These are phyloP conservation scores for Symphodus melops DNA, from an alignment of 2,113 vertebrate species.

Conservation along the genomic window DNA sequence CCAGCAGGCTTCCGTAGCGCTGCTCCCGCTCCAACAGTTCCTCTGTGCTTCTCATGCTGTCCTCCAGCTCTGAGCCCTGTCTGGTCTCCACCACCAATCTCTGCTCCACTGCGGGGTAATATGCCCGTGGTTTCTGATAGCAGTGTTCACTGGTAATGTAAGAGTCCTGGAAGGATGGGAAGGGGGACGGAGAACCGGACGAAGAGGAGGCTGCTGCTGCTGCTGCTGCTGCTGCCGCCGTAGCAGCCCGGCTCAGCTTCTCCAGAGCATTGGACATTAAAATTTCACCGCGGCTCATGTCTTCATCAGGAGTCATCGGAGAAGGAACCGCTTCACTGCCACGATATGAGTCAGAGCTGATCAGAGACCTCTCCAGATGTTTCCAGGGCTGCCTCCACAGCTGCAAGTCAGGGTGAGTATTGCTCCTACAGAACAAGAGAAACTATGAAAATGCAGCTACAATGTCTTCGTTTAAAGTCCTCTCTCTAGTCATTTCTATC, in stretches of 20 bases:
- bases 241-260: conserved; percentile 85
- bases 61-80: conserved; percentile 87
- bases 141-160: conserved; percentile 98
- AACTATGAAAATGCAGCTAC: neutral
- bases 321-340: conserved; percentile 62
- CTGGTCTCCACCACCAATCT: conserved; percentile 93
- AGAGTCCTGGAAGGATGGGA: conserved; percentile 89
- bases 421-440: conserved; percentile 81
- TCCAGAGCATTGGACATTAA: conserved; percentile 73
- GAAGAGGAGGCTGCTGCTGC: conserved; percentile 65
- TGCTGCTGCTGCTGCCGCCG: conserved; percentile 66
- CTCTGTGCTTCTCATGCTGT: conserved; percentile 88
- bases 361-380: conserved; percentile 83
- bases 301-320: conserved; percentile 67
- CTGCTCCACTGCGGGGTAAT: conserved; percentile 94
- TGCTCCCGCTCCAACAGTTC: conserved; percentile 84
- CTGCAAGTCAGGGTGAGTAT: conserved; percentile 91
- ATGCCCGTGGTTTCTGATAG: conserved; percentile 96
- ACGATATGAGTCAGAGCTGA: conserved; percentile 71
- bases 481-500: neutral
- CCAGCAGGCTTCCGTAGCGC: conserved; percentile 86
- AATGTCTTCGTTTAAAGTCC: neutral
- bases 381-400: conserved; percentile 96
- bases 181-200: conserved; percentile 68
- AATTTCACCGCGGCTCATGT: conserved; percentile 74